These are phyloP conservation scores for Sminthurides aquaticus DNA, from an alignment of 2,888 invertebrate genomes.

Conservation along the genomic window DNA sequence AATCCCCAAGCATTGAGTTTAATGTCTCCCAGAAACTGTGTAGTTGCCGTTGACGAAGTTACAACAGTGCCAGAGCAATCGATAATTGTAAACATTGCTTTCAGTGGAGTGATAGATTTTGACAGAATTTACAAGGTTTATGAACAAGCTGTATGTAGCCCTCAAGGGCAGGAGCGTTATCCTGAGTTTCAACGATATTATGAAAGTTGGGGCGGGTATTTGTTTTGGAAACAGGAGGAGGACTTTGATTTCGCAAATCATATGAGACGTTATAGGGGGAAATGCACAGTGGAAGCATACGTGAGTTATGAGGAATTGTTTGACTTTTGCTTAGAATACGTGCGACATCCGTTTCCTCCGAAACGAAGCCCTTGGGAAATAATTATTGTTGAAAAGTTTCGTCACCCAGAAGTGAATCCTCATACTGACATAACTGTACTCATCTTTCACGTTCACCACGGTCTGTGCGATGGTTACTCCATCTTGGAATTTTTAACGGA, in stretches of 20 bases:
- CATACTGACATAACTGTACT: constrained; percentile 27
- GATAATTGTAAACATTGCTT: not conserved
- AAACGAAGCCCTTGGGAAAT: constrained; percentile 37
- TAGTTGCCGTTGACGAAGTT: constrained; percentile 4
- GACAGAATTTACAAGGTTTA: not conserved
- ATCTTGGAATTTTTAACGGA: constrained; percentile 28
- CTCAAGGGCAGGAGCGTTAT: not conserved
- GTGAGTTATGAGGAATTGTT: constrained; percentile 19
- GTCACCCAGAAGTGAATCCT: constrained; percentile 16
- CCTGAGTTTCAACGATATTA: constrained; percentile 34
- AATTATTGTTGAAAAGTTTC: constrained; percentile 13
- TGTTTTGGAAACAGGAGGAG: constrained; percentile 33
- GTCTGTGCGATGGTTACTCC: constrained; percentile 33
- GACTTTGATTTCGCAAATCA: constrained; percentile 29
- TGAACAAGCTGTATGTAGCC: not conserved
- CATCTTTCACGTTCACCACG: constrained; percentile 32
- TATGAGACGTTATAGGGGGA: constrained; percentile 14
- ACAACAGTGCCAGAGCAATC: constrained; percentile 10
- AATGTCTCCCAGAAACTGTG: constrained; percentile 7
- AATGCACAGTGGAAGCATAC: not conserved
- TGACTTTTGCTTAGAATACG: constrained; percentile 22
- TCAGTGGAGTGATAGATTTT: not conserved
- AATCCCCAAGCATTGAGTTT: not conserved
- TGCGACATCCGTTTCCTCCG: constrained; percentile 19
- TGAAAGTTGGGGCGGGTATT: constrained; percentile 29